Evolutionary conservation across 1,140 invertebrate genomes (phyloP).

Genomic region (Pomacea maculata): DNA sequence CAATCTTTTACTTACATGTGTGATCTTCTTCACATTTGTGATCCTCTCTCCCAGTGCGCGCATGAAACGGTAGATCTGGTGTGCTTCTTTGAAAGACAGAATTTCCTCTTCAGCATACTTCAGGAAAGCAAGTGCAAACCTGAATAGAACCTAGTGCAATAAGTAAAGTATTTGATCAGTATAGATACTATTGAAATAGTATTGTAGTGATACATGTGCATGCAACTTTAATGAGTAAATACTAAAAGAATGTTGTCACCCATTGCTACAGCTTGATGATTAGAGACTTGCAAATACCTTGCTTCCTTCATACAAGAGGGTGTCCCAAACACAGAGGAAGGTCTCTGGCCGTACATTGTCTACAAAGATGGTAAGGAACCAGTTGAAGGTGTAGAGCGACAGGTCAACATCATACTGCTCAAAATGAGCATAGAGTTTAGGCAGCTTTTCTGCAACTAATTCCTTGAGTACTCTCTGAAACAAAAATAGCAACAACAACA

Average conservation of each 20-base stretch:
- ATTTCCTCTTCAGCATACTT: conserved; percentile 68
- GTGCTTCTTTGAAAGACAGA: conserved; percentile 59
- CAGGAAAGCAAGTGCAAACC: conserved; percentile 71
- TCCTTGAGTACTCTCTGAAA: conserved; percentile 69
- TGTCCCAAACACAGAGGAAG: conserved; percentile 71
- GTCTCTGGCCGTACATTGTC: conserved; percentile 69
- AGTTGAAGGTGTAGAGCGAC: conserved; percentile 71
- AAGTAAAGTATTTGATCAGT: neutral
- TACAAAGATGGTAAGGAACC: conserved; percentile 73
- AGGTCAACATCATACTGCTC: conserved; percentile 68
- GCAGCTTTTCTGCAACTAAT: conserved; percentile 70
- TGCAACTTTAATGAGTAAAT: no score
- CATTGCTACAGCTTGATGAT: neutral
- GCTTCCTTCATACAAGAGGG: conserved; percentile 72
- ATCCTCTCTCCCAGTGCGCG: conserved; percentile 64
- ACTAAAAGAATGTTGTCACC: neutral
- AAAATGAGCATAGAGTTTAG: conserved; percentile 67
- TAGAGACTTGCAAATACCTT: conserved; percentile 62
- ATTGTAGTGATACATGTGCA: no score
- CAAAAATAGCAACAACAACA: neutral
- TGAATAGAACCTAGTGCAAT: conserved; percentile 68
- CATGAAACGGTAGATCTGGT: conserved; percentile 65
- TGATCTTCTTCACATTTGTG: conserved; percentile 62
- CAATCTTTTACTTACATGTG: conserved; percentile 44
- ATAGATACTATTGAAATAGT: neutral